phyloP scores from a whole-genome alignment of 1,140 invertebrate species.

The Drosophila cardini region DNA sequence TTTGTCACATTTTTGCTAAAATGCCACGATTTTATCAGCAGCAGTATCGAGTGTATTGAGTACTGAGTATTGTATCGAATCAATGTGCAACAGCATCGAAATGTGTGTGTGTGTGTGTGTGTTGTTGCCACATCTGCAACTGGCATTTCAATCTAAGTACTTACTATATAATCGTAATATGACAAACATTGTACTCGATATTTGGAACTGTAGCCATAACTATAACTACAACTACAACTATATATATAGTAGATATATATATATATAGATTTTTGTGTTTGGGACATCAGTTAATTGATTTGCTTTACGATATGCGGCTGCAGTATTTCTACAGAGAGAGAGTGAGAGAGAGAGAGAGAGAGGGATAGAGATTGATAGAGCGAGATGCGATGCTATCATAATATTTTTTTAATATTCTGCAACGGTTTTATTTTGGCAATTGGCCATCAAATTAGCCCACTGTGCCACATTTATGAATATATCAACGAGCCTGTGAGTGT shows the following conservation, averaged over 20 bases:
- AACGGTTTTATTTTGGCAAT: constrained; percentile 67
- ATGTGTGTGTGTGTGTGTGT: not conserved
- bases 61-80: not conserved
- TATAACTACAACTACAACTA: constrained; percentile 5
- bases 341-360: not conserved
- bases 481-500: constrained; percentile 68
- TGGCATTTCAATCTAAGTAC: constrained; percentile 4
- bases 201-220: constrained; percentile 5
- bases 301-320: constrained; percentile 73
- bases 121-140: constrained; percentile 8
- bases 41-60: too few relatives aligned
- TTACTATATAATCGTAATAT: constrained; percentile 21
- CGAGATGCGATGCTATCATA: constrained; percentile 44
- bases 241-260: not conserved
- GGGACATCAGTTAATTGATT: constrained; percentile 74
- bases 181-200: constrained; percentile 3
- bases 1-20: constrained; percentile 21
- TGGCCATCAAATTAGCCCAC: constrained; percentile 80
- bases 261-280: not conserved
- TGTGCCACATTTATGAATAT: constrained; percentile 82
- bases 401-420: constrained; percentile 81
- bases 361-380: not conserved
- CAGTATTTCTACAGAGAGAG: constrained; percentile 34
- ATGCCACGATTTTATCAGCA: constrained; percentile 13
- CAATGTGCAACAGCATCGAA: not conserved